Conservation (phyloP, 2,888 invertebrate species). For the Drosophila parthenogenetica region DNA sequence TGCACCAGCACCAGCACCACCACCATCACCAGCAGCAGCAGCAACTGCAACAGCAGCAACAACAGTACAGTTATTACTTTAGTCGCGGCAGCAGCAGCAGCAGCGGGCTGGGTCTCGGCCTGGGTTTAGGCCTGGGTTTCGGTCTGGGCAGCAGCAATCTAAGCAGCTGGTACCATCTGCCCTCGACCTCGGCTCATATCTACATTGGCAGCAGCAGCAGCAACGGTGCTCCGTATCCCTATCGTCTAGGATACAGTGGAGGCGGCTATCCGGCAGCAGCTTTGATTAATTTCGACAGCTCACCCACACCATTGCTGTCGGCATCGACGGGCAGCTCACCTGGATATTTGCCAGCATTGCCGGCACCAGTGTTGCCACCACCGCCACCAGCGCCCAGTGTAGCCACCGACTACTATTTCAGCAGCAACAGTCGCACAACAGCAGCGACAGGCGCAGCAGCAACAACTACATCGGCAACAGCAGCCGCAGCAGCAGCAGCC, state of each 20-base stretch:
- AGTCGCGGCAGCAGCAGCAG: constrained; percentile 75
- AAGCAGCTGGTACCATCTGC: constrained; percentile 73
- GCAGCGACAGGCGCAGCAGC: constrained; percentile 38
- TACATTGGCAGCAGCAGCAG: constrained; percentile 77
- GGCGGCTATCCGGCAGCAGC: constrained; percentile 74
- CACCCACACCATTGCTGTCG: constrained; percentile 74
- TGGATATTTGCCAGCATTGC: constrained; percentile 56
- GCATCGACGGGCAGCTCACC: constrained; percentile 73
- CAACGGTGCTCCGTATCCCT: constrained; percentile 59
- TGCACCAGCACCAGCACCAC: constrained; percentile 46
- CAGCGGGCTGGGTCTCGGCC: constrained; percentile 73
- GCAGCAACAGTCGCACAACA: constrained; percentile 38
- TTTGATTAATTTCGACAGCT: constrained; percentile 77
- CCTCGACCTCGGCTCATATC: constrained; percentile 78
- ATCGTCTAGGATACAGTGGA: constrained; percentile 63
- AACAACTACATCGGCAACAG: constrained; percentile 37
- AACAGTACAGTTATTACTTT: constrained; percentile 74
- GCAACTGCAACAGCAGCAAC: constrained; percentile 60
- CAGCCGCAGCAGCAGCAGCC: constrained; percentile 35
- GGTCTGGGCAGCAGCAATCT: constrained; percentile 75
- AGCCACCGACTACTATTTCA: constrained; percentile 71
- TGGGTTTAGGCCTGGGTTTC: constrained; percentile 71
- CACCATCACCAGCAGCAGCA: constrained; percentile 49
- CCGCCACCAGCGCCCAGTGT: constrained; percentile 75
- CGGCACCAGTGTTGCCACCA: constrained; percentile 66